phyloP scores from a whole-genome alignment of 2,113 vertebrate genomes.

The Corythaeola cristata region DNA sequence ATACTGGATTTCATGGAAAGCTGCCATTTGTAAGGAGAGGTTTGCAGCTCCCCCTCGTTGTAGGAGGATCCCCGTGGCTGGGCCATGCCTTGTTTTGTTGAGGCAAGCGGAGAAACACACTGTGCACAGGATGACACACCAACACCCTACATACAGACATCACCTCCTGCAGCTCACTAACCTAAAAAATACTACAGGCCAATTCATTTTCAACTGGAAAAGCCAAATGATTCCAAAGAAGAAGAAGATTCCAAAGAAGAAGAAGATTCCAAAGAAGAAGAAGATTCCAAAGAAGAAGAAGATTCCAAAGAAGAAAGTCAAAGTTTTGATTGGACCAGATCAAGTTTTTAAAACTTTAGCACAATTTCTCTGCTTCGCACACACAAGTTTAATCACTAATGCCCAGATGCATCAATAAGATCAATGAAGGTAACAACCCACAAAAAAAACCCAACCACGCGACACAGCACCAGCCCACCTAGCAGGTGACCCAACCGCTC shows the following conservation, averaged over 20 bases:
- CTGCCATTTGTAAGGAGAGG: neutral
- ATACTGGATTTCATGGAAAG: fast-evolving
- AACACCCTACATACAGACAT: neutral
- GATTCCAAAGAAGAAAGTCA: neutral
- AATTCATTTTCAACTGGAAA: neutral
- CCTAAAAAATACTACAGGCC: neutral
- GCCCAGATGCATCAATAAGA: neutral
- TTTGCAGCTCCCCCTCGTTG: neutral
- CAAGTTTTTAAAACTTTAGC: neutral
- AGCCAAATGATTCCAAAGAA: neutral
- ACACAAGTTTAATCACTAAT: neutral
- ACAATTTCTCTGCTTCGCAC: neutral
- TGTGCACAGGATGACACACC: fast-evolving
- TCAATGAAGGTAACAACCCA: neutral
- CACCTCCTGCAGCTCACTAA: neutral
- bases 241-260: neutral
- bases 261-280: neutral
- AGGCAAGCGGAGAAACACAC: neutral
- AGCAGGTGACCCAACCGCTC: neutral
- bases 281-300: neutral
- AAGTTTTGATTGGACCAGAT: neutral
- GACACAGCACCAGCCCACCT: neutral
- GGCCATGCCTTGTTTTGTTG: fast-evolving
- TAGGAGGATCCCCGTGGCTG: neutral
- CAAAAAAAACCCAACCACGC: neutral